Base-by-base conservation (phyloP, 2,888 invertebrate genomes). In the Lingula anatina region DNA sequence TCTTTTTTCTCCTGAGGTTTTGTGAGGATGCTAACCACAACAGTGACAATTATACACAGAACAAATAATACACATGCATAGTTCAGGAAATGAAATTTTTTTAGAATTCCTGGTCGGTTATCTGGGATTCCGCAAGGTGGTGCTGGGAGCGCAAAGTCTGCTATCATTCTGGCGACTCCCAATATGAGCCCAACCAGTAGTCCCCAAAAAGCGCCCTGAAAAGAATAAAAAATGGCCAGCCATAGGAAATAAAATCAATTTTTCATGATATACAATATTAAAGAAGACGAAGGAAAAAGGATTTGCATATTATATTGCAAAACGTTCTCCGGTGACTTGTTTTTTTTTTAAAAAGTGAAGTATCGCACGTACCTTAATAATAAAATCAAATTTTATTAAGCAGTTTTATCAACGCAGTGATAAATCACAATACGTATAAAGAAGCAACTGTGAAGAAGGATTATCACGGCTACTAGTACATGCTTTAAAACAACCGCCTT, bases 171-270 rank as follows among this genome's bases (percentile, higher is more conserved):
- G 27, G 73, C 58, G 43, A 65, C 44, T 23, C 79, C 79, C 9
- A 78, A 61, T 15, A 68, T 62, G 25, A 81, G 62, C 1, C 81
- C 81, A 18, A 70, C 57, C 73, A 81, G 77, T 21, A 81, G 63
- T 3, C 79, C 76, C 76, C 78, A 79, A 61, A 81, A 81, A 1
- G 81, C 81, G 9, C 80, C 81, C 80, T 81, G 60, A n/a, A 55
- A 25, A 23, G 20, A 25, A 9, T 21, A 25, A 21, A 15, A 24
- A 9, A 42, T 5, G 12, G 39, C 7, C 7, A 39, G 9, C 9
- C 15, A 12, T 12, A 12, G 35, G 15, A 12, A 31, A 31, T 15
- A n/a, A n/a, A n/a, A n/a, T n/a, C n/a, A n/a, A n/a, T n/a, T n/a
- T n/a, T n/a, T n/a, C n/a, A n/a, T n/a, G n/a, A n/a, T n/a, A n/a